Conservation (phyloP, 2,797 vertebrate genomes). For the Bufotes viridis region DNA sequence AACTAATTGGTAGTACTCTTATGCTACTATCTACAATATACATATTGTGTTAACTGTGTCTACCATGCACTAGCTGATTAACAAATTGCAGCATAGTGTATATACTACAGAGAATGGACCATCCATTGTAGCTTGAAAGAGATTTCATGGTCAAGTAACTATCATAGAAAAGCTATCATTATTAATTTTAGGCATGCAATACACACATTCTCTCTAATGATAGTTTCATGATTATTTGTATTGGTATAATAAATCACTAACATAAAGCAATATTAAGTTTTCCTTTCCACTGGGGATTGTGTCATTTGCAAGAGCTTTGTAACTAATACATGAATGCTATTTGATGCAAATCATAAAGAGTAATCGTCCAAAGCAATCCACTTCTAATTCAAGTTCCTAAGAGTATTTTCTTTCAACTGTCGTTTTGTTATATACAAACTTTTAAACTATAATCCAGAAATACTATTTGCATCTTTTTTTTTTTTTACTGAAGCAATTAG, state of each 20-base stretch:
- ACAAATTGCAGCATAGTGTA: constrained; percentile 15
- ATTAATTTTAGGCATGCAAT: constrained; percentile 41
- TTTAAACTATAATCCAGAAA: background rate
- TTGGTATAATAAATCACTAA: constrained; percentile 41
- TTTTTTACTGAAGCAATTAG: background rate
- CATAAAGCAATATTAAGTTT: constrained; percentile 35
- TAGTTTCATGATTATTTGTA: constrained; percentile 53
- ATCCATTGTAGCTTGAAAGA: constrained; percentile 35
- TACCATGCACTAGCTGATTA: constrained; percentile 9
- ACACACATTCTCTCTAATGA: constrained; percentile 47
- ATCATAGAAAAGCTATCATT: constrained; percentile 45
- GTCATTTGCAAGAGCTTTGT: background rate
- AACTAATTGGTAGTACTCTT: background rate
- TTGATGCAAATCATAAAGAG: constrained; percentile 5
- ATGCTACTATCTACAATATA: background rate
- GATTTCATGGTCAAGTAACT: constrained; percentile 49
- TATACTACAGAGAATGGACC: constrained; percentile 16
- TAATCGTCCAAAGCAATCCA: constrained; percentile 25
- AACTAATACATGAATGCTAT: constrained; percentile 4
- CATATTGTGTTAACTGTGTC: background rate
- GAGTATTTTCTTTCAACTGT: background rate
- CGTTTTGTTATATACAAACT: background rate
- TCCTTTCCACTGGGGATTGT: background rate
- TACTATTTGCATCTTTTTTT: background rate
- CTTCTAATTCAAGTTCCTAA: background rate